These are phyloP conservation scores for Raja brachyura DNA, from an alignment of 2,113 vertebrate genomes.

Conservation along the genomic window DNA sequence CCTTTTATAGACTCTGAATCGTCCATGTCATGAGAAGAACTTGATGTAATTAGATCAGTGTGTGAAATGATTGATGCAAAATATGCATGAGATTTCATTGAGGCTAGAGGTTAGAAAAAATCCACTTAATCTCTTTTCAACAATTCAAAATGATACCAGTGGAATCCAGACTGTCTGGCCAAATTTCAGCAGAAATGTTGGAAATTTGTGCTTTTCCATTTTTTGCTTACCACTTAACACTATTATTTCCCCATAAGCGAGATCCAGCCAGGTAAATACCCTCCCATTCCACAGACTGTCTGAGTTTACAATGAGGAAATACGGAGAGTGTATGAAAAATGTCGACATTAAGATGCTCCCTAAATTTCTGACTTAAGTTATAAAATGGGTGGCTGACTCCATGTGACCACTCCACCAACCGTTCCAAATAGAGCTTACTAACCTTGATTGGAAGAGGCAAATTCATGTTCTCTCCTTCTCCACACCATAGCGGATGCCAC, in stretches of 20 bases:
- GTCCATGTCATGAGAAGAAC: neutral
- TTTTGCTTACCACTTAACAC: constrained; percentile 40
- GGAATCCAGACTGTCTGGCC: neutral
- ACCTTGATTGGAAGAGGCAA: neutral
- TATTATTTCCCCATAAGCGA: constrained; percentile 47
- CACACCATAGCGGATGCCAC: neutral
- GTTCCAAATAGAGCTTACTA: neutral
- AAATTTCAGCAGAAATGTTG: too few relatives aligned
- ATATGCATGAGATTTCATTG: neutral
- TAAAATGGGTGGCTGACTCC: neutral
- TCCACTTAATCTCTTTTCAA: neutral
- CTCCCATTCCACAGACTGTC: constrained; percentile 43
- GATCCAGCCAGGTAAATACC: constrained; percentile 45
- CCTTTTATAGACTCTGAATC: neutral
- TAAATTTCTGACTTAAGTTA: neutral
- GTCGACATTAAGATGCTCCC: neutral
- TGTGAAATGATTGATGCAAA: neutral
- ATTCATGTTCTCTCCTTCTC: neutral
- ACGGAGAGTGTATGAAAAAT: neutral
- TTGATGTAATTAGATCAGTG: neutral
- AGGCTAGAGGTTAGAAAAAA: neutral
- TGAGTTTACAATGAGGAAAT: neutral
- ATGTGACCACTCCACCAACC: neutral
- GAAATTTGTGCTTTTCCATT: constrained; percentile 19
- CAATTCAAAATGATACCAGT: neutral